Conservation (phyloP, 2,888 invertebrate genomes). For the Lampropteryx suffumata region DNA sequence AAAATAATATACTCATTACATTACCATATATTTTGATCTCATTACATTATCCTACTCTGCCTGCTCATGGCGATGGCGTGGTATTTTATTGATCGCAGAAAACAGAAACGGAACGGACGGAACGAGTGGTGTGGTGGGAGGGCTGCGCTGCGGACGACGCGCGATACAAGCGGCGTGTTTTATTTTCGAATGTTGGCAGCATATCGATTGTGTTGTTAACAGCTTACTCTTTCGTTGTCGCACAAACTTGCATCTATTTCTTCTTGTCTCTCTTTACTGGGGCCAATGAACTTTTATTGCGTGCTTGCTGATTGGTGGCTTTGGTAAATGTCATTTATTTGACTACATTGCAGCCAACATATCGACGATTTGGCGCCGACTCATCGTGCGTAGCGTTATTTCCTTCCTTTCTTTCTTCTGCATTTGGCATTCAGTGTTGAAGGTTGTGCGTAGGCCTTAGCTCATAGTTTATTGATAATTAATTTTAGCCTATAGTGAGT, state of each 20-base stretch:
- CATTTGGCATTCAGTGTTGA: constrained; percentile 79
- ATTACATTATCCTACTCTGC: no score
- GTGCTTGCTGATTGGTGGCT: constrained; percentile 56
- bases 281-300: constrained; percentile 68
- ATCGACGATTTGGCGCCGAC: constrained; percentile 62
- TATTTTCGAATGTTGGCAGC: constrained; percentile 42
- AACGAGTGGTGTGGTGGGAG: background rate
- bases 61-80: no score
- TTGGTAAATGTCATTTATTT: constrained; percentile 49
- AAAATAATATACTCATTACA: no score
- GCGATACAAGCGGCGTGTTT: constrained; percentile 37
- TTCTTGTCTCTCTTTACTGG: constrained; percentile 42
- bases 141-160: background rate
- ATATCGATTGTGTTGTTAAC: constrained; percentile 48
- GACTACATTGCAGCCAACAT: constrained; percentile 53
- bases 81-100: no score
- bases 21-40: no score
- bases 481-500: constrained; percentile 82
- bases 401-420: constrained; percentile 74
- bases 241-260: constrained; percentile 34
- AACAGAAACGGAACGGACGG: background rate
- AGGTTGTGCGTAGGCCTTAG: constrained; percentile 78
- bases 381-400: constrained; percentile 47
- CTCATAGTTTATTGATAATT: constrained; percentile 73
- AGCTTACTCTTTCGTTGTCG: constrained; percentile 43